Conservation (phyloP, 2,888 invertebrate species). For the Drosophila siamana region DNA sequence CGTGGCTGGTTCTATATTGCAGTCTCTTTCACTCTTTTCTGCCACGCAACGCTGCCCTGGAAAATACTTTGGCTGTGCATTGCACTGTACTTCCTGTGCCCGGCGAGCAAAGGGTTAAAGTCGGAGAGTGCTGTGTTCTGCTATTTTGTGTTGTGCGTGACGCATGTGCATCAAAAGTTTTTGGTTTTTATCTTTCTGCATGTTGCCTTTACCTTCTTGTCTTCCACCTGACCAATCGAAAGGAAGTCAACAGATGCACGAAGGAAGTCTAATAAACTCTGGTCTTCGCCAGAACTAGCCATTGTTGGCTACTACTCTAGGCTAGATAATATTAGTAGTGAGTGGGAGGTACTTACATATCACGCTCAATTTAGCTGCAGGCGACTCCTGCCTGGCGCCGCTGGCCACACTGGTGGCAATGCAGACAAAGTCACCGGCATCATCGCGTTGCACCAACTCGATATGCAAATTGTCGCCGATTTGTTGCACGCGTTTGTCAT, state of each 20-base stretch:
- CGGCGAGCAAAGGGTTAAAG: conserved; percentile 14
- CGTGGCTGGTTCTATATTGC: not conserved
- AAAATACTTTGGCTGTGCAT: conserved; percentile 48
- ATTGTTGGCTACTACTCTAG: too few species aligned
- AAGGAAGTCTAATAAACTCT: conserved; percentile 2
- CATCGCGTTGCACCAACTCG: conserved; percentile 81
- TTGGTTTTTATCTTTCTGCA: conserved; percentile 79
- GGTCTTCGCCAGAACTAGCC: too few species aligned
- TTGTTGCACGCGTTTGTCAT: conserved; percentile 83
- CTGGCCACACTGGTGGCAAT: conserved; percentile 84
- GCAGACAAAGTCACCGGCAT: conserved; percentile 85
- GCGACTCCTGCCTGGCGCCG: conserved; percentile 85
- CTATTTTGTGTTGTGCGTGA: conserved; percentile 58
- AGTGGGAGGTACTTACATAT: conserved; percentile 82
- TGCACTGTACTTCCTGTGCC: conserved; percentile 75
- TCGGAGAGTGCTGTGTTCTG: conserved; percentile 24
- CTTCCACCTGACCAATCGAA: not conserved
- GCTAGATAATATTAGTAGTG: not conserved
- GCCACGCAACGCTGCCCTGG: conserved; percentile 49
- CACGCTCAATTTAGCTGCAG: conserved; percentile 84
- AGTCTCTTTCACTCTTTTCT: not conserved
- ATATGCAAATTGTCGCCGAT: conserved; percentile 84
- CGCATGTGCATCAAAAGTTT: conserved; percentile 79
- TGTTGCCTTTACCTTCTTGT: conserved; percentile 5
- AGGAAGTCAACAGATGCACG: not conserved